Percentiles rank a stretch among this genome's conserved stretches.
These are phyloP conservation scores for Cyanoderma ruficeps DNA, from an alignment of 2,113 vertebrate species.

Conservation along the genomic window DNA sequence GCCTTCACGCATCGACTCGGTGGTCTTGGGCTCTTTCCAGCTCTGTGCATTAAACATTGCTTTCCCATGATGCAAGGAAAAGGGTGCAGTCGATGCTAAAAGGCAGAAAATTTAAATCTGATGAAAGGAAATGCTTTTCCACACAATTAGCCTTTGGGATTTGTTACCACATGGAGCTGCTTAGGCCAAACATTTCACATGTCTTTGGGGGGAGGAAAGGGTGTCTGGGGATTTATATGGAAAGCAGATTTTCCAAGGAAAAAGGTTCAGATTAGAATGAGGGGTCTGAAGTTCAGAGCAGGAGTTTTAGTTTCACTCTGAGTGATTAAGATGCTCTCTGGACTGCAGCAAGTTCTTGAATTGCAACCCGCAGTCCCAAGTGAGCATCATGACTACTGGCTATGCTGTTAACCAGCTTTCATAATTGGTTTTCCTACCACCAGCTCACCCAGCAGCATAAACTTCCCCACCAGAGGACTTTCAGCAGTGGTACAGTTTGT, in stretches of 20 bases:
- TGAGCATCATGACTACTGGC: rapidly evolving
- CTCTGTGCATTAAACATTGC: constrained; percentile 47
- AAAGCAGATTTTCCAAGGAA: constrained; percentile 32
- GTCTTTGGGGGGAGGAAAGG: not conserved
- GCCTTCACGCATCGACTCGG: not conserved
- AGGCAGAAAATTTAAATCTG: constrained; percentile 65
- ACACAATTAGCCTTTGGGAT: constrained; percentile 58
- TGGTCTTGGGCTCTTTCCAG: constrained; percentile 64
- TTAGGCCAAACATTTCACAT: constrained; percentile 28
- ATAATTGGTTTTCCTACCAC: not conserved
- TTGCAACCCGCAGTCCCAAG: not conserved
- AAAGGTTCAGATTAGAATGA: not conserved
- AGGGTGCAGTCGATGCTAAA: constrained; percentile 40
- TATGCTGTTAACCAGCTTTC: not conserved
- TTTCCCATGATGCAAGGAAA: constrained; percentile 62
- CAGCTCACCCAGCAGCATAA: not conserved
- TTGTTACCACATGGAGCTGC: constrained; percentile 57
- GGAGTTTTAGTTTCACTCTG: not conserved
- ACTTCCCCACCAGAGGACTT: not conserved
- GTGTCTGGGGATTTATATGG: constrained; percentile 16
- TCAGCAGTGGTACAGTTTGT: not conserved
- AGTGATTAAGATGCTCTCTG: not conserved
- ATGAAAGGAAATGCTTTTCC: constrained; percentile 67
- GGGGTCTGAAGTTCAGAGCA: constrained; percentile 3
- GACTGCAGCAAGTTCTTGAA: not conserved